These are phyloP conservation scores for Pseudeuparius sepicola DNA, from an alignment of 2,888 invertebrate species.

Conservation along the genomic window DNA sequence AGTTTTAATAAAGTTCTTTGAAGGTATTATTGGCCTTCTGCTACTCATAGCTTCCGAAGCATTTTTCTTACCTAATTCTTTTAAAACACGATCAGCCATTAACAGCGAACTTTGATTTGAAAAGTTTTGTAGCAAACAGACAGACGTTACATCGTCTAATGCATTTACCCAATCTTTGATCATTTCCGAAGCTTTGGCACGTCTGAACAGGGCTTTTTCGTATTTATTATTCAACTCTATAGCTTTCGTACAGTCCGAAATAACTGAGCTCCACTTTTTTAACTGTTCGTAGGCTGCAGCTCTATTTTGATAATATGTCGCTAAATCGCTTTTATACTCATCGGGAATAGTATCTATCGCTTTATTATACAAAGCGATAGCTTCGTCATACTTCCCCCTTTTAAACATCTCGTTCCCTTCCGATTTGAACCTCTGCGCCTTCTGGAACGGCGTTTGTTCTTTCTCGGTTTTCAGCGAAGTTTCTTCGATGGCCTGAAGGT, in stretches of 20 bases:
- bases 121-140: constrained; percentile 84
- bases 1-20: constrained; percentile 73
- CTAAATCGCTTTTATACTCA: constrained; percentile 61
- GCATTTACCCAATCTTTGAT: constrained; percentile 69
- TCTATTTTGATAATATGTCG: constrained; percentile 91
- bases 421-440: constrained; percentile 71
- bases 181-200: constrained; percentile 75
- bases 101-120: constrained; percentile 68
- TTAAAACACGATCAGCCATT: constrained; percentile 81
- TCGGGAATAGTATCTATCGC: constrained; percentile 85
- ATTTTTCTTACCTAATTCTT: constrained; percentile 66
- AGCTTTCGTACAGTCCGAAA: constrained; percentile 79
- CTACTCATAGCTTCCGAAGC: constrained; percentile 64
- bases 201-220: constrained; percentile 74
- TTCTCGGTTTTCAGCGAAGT: constrained; percentile 26
- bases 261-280: constrained; percentile 73
- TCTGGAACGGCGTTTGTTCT: constrained; percentile 53
- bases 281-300: constrained; percentile 92
- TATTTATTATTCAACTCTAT: constrained; percentile 77
- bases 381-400: constrained; percentile 81
- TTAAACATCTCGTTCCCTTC: constrained; percentile 87
- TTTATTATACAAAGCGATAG: constrained; percentile 79
- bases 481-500: constrained; percentile 20
- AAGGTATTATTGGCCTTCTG: constrained; percentile 67
- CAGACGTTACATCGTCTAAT: constrained; percentile 86